Evolutionary conservation across 2,888 invertebrate genomes (phyloP), one percentile per base, ranked within the genome.

Genomic region (Axea sp.): DNA sequence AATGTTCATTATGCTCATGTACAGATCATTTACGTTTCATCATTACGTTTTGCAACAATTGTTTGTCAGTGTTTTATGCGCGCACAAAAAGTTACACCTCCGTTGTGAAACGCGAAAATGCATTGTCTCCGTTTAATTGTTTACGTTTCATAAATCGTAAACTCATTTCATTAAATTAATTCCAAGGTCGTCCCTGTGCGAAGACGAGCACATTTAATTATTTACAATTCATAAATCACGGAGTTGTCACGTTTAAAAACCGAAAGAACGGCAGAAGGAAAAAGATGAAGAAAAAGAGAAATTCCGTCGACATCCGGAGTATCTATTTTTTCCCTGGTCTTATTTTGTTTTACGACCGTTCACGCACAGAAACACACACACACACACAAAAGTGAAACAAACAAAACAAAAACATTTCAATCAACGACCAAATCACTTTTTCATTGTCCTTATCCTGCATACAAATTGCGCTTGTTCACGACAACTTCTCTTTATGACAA

Each of bases 401-500:
- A 55, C 15, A 31, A 47, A 22, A 6, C 26, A 41, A 24, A 28
- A 53, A 45, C 45, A 28, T 55, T 65, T 65, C 45, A 65, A 55
- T 55, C 65, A 65, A 30, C 55, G 33, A n/a, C 0, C 24, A 35
- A 55, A 65, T 55, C 65, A 45, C 65, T 39, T 55, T 55, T 55
- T 31, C 65, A 55, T 65, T 43, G 45, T 55, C 26, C 55, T 47
- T 30, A 65, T 55, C 39, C 37, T 22, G 55, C 30, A 47, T 65
- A 55, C 45, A 45, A 65, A 65, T 65, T 45, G 24, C 33, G n/a
- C 43, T 30, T 26, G 41, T 53, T 64, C 28, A n/a, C 45, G 28
- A 33, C 35, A 28, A 37, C 47, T 45, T 19, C 22, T 15, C 17
- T 65, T 65, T 45, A 65, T 24, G 53, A 37, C 55, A 30, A 45